These are phyloP conservation scores for Lerema accius DNA, from an alignment of 1,140 invertebrate species.

Conservation along the genomic window DNA sequence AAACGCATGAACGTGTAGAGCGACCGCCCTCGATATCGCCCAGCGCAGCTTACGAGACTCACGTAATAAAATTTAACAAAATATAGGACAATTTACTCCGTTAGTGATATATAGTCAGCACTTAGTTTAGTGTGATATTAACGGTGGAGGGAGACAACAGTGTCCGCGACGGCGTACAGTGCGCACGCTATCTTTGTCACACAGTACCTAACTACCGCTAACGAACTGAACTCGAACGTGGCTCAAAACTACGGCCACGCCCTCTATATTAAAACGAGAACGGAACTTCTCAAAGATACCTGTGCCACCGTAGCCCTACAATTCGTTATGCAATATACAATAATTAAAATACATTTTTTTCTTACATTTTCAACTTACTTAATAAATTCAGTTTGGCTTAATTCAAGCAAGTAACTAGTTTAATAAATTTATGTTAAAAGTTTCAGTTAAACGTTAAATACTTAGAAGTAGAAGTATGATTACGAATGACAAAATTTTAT, in stretches of 20 bases:
- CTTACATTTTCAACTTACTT: slow-evolving; percentile 82
- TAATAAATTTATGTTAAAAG: slow-evolving; percentile 82
- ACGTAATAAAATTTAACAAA: slow-evolving; percentile 81
- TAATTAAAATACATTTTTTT: slow-evolving; percentile 82
- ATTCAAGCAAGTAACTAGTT: slow-evolving; percentile 82
- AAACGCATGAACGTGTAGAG: not conserved
- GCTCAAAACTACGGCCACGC: slow-evolving; percentile 35
- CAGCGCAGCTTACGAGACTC: slow-evolving; percentile 68
- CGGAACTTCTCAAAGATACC: slow-evolving; percentile 44
- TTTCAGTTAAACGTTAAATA: slow-evolving; percentile 81
- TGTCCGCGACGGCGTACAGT: slow-evolving; percentile 51
- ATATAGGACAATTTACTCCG: slow-evolving; percentile 79
- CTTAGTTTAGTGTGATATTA: slow-evolving; percentile 67
- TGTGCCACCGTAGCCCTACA: slow-evolving; percentile 53
- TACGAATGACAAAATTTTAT: slow-evolving; percentile 82
- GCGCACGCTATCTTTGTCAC: slow-evolving; percentile 42
- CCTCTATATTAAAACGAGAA: slow-evolving; percentile 50
- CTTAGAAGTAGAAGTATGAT: slow-evolving; percentile 81
- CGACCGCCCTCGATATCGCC: slow-evolving; percentile 48
- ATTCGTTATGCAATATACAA: slow-evolving; percentile 74
- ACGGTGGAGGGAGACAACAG: slow-evolving; percentile 74
- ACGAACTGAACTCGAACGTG: slow-evolving; percentile 37
- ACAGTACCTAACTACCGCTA: slow-evolving; percentile 38
- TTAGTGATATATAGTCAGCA: slow-evolving; percentile 72
- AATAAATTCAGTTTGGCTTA: slow-evolving; percentile 83